These are phyloP conservation scores for Emmelina monodactyla DNA, from an alignment of 2,888 invertebrate genomes.

Conservation along the genomic window DNA sequence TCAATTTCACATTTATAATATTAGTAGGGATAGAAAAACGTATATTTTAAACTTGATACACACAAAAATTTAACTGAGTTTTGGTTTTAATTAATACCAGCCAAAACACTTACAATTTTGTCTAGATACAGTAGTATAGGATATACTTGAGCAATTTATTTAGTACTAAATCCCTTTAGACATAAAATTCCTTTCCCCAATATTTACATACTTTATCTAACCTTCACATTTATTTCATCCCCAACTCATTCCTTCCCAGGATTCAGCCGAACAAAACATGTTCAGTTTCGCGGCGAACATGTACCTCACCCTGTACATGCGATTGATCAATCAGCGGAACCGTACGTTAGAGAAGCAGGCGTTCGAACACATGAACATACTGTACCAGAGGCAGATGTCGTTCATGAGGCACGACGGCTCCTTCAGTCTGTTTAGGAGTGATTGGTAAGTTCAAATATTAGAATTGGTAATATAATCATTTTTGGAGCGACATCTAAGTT, in stretches of 20 bases:
- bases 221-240: too few relatives aligned
- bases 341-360: conserved; percentile 80
- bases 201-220: too few relatives aligned
- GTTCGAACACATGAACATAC: conserved; percentile 88
- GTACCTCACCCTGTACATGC: conserved; percentile 90
- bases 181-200: too few relatives aligned
- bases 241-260: conserved; percentile 44
- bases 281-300: conserved; percentile 96
- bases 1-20: too few relatives aligned
- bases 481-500: background rate
- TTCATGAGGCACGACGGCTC: conserved; percentile 92
- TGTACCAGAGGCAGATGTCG: conserved; percentile 88
- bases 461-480: background rate
- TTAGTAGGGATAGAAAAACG: too few relatives aligned
- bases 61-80: too few relatives aligned
- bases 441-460: conserved; percentile 76
- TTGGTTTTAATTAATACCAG: too few relatives aligned
- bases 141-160: too few relatives aligned
- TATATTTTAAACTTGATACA: too few relatives aligned
- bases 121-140: too few relatives aligned
- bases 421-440: conserved; percentile 89
- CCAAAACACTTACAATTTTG: too few relatives aligned
- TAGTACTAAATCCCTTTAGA: too few relatives aligned
- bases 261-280: conserved; percentile 93
- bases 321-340: conserved; percentile 87